Evolutionary conservation across 23 tunicate genomes (phyloP).

Genomic region (Halocynthia aurantium): DNA sequence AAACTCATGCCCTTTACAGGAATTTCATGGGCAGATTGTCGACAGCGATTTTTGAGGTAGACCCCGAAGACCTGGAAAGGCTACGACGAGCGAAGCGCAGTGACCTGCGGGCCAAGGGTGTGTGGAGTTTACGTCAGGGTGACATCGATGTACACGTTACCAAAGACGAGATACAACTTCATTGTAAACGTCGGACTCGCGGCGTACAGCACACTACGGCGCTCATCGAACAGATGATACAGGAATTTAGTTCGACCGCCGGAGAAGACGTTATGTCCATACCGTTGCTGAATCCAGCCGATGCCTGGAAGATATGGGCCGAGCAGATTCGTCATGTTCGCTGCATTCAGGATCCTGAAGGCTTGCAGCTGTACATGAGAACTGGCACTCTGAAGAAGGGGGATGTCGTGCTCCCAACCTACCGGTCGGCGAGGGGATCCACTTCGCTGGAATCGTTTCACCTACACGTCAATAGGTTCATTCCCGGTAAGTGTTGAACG

Average conservation of each 20-base stretch:
- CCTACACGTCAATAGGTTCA: no score
- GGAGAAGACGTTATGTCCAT: not conserved
- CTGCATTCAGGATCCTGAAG: conserved; percentile 37
- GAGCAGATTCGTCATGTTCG: conserved; percentile 26
- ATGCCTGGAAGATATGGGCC: conserved; percentile 5
- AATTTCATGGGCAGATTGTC: conserved; percentile 18
- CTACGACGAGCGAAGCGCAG: conserved; percentile 3
- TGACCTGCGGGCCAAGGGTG: not conserved
- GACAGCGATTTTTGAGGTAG: conserved; percentile 28
- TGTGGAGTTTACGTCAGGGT: not conserved
- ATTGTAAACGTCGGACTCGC: conserved; percentile 30
- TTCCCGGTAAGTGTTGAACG: no score
- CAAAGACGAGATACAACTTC: conserved; percentile 1
- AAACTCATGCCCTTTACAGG: conserved; percentile 20
- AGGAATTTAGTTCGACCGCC: not conserved
- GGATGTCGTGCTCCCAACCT: conserved; percentile 6
- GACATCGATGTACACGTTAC: not conserved
- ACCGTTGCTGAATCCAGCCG: not conserved
- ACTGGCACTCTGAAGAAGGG: conserved; percentile 31
- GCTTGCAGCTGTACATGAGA: not conserved
- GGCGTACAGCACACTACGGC: not conserved
- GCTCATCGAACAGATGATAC: not conserved
- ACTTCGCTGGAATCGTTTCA: no score
- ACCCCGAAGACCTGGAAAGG: not conserved
- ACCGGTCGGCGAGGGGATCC: conserved; percentile 23